Percentiles rank a stretch among this genome's conserved stretches.
Evolutionary conservation across 2,113 vertebrate genomes (phyloP).

Genomic region (Formicarius rufipectus): DNA sequence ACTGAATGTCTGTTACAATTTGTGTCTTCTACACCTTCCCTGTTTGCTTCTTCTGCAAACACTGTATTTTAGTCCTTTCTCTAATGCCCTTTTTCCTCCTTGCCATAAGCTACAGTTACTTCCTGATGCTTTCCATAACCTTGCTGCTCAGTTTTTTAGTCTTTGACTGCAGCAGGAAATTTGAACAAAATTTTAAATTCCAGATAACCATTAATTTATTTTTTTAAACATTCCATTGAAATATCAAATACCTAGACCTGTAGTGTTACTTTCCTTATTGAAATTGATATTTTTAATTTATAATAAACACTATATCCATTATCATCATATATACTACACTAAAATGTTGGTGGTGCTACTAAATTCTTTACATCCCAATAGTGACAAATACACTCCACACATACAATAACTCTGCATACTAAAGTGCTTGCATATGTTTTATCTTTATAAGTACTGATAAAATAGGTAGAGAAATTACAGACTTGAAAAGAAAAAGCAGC

Average conservation of each 20-base stretch:
- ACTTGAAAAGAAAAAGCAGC: slow-evolving; percentile 32
- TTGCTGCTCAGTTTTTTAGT: neutral
- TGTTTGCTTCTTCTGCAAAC: neutral
- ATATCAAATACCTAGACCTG: neutral
- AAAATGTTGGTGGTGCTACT: neutral
- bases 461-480: slow-evolving; percentile 12
- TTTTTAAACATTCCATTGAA: neutral
- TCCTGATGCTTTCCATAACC: neutral
- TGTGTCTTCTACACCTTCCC: neutral
- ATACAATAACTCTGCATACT: neutral
- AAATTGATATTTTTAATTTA: neutral
- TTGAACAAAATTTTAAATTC: neutral
- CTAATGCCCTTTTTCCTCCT: neutral
- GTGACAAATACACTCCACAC: neutral
- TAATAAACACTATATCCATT: neutral
- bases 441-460: slow-evolving; percentile 17
- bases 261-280: neutral
- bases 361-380: neutral
- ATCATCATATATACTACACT: neutral
- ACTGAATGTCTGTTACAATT: accelerated
- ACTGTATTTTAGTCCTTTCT: neutral
- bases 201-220: neutral
- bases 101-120: neutral
- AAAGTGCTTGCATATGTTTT: neutral
- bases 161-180: neutral